These are phyloP conservation scores for Teleopsis dalmanni DNA, from an alignment of 1,140 invertebrate genomes.

Conservation along the genomic window DNA sequence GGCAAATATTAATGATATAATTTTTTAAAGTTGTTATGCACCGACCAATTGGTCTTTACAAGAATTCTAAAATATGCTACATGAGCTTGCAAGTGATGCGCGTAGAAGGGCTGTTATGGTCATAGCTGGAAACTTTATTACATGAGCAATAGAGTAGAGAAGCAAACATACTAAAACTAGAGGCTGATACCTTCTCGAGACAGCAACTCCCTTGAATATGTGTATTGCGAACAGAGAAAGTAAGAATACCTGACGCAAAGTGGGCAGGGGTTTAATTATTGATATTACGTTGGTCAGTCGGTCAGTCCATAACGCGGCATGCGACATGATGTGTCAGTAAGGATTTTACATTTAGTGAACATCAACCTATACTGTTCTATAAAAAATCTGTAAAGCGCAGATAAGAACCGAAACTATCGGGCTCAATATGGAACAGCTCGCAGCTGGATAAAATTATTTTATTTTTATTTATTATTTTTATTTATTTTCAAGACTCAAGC, in stretches of 20 bases:
- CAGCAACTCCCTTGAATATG: neutral
- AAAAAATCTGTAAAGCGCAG: too few relatives aligned
- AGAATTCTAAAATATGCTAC: neutral
- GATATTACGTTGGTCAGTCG: neutral
- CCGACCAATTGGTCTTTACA: neutral
- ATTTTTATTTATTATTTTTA: too few relatives aligned
- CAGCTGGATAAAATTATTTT: too few relatives aligned
- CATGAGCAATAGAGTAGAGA: neutral
- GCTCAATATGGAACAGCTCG: too few relatives aligned
- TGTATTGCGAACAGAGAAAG: neutral
- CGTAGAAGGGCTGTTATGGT: neutral
- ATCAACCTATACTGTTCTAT: too few relatives aligned
- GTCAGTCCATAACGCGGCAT: neutral
- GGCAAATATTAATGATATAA: too few relatives aligned
- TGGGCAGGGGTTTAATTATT: neutral
- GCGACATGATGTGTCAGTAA: neutral
- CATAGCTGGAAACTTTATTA: neutral
- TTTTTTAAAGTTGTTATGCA: neutral
- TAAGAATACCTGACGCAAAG: neutral
- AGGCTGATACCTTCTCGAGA: neutral
- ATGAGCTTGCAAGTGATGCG: neutral
- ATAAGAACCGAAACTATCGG: too few relatives aligned
- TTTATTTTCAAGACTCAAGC: too few relatives aligned
- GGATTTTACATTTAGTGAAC: neutral
- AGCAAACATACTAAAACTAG: neutral